Conservation (phyloP, 92 coral and sea anemone species). For the Ricordea florida region DNA sequence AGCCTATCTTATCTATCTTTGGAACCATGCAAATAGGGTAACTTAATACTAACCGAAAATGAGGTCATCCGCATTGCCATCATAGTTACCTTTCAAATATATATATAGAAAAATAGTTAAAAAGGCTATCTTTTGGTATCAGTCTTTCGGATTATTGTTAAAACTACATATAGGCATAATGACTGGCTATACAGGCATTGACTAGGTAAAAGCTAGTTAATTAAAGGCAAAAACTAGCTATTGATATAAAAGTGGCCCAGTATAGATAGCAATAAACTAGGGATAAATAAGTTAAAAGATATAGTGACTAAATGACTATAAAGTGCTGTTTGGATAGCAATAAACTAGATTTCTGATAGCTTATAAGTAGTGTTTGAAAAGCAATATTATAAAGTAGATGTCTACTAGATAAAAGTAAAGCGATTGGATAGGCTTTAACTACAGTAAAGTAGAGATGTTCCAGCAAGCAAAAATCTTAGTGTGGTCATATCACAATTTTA, state of each 20-base stretch:
- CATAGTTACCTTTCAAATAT: not conserved
- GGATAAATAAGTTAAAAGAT: not conserved
- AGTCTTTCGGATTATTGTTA: not conserved
- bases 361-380: not conserved
- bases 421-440: conserved; percentile 3
- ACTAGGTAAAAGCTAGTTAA: not conserved
- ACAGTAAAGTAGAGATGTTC: no score
- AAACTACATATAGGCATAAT: no score
- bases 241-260: not conserved
- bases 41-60: not conserved
- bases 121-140: not conserved
- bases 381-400: conserved; percentile 27
- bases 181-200: no score
- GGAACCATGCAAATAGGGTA: conserved; percentile 18
- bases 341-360: conserved; percentile 15
- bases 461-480: no score
- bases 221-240: not conserved
- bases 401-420: not conserved
- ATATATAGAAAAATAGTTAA: not conserved
- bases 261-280: not conserved
- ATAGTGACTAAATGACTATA: not conserved
- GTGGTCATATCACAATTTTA: no score
- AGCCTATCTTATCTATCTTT: conserved; percentile 7
- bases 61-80: not conserved
- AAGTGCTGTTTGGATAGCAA: conserved; percentile 5